A percentile compares a stretch with the other conserved stretches of the same genome.
Evolutionary conservation across 1,140 invertebrate species (phyloP).

Genomic region (Plutomurus gul): DNA sequence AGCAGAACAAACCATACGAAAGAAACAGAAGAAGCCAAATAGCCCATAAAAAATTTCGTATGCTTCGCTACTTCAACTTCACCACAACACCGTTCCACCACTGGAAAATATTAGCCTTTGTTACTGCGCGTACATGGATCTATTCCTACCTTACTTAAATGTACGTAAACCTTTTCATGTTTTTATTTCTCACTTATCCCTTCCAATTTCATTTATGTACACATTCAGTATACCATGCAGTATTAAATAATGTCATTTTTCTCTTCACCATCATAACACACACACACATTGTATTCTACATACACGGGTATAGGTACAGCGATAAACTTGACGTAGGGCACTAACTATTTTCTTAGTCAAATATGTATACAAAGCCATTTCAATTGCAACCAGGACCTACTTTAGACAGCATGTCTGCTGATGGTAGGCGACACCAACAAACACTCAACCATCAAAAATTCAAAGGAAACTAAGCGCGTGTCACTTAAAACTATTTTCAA

Average conservation of each 20-base stretch:
- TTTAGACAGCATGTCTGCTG: too few relatives aligned
- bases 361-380: too few relatives aligned
- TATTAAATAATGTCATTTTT: constrained; percentile 28
- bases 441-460: too few relatives aligned
- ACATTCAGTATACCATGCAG: not conserved
- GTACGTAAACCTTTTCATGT: not conserved
- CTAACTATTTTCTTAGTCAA: too few relatives aligned
- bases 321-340: too few relatives aligned
- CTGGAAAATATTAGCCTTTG: not conserved
- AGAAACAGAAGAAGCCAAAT: constrained; percentile 19
- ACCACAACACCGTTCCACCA: constrained; percentile 7
- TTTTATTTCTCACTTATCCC: not conserved
- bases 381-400: too few relatives aligned
- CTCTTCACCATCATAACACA: not conserved
- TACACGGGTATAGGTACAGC: too few relatives aligned
- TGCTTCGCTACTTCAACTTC: constrained; percentile 23
- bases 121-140: not conserved
- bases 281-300: not conserved
- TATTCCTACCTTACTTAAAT: not conserved
- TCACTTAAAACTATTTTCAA: too few relatives aligned
- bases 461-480: too few relatives aligned
- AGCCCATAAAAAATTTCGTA: constrained; percentile 22
- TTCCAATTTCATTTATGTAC: not conserved
- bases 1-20: not conserved
- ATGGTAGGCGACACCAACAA: too few relatives aligned